Conservation (phyloP, 2,113 vertebrate species). For the Chascanopsetta lugubris region DNA sequence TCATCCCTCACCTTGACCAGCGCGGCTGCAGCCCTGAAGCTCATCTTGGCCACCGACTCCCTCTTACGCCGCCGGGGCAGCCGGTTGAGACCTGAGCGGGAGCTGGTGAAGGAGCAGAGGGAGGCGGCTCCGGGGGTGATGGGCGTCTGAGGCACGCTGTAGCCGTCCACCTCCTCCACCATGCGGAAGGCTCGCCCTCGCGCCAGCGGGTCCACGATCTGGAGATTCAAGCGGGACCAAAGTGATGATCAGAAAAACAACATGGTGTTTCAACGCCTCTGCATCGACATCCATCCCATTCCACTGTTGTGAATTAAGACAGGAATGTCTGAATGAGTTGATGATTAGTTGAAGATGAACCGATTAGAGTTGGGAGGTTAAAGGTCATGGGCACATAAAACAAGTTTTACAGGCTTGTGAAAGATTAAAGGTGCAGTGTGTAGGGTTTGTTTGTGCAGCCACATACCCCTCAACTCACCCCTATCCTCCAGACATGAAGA, state of each 20-base stretch:
- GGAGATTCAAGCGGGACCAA: slow-evolving; percentile 3
- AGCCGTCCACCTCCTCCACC: slow-evolving; percentile 91
- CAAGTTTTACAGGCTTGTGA: too few relatives aligned
- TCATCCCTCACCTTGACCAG: slow-evolving; percentile 88
- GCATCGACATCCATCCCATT: too few relatives aligned
- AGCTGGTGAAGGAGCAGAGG: slow-evolving; percentile 97
- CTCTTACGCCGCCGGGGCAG: slow-evolving; percentile 92
- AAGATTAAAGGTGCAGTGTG: too few relatives aligned
- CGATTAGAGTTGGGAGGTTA: too few relatives aligned
- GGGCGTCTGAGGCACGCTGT: slow-evolving; percentile 92
- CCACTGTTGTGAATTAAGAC: too few relatives aligned
- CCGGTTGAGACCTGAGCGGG: slow-evolving; percentile 92
- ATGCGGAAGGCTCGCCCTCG: slow-evolving; percentile 94
- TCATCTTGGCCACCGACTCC: slow-evolving; percentile 98
- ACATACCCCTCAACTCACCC: too few relatives aligned
- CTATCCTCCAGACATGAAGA: too few relatives aligned
- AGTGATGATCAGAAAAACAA: background rate
- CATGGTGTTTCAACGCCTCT: too few relatives aligned
- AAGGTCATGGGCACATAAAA: too few relatives aligned
- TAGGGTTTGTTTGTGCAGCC: too few relatives aligned
- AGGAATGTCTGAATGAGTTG: too few relatives aligned
- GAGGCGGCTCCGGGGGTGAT: slow-evolving; percentile 92
- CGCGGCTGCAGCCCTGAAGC: slow-evolving; percentile 93
- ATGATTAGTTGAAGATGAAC: background rate
- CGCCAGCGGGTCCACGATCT: slow-evolving; percentile 97